Conservation (phyloP, 2,888 invertebrate species). For the Urechis unicinctus region DNA sequence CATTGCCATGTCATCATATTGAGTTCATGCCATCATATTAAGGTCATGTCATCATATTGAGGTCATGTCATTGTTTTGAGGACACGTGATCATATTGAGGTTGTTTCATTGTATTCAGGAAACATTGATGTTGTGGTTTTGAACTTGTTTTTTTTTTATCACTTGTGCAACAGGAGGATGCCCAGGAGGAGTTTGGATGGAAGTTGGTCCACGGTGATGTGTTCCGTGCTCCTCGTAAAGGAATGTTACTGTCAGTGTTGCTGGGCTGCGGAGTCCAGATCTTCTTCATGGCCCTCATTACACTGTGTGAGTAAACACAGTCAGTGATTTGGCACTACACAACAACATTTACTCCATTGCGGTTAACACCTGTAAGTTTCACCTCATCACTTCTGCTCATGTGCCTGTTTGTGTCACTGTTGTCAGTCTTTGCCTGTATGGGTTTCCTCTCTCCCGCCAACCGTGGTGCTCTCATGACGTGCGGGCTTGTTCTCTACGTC, state of each 20-base stretch:
- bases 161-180: conserved; percentile 59
- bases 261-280: conserved; percentile 96
- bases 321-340: not conserved
- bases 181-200: conserved; percentile 78
- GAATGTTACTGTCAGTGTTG: conserved; percentile 91
- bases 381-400: no score
- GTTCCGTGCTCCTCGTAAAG: conserved; percentile 69
- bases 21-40: no score
- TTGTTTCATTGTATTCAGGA: not conserved
- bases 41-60: no score
- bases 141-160: no score
- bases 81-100: not conserved
- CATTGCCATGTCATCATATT: no score
- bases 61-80: not conserved
- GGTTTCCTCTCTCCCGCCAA: conserved; percentile 98
- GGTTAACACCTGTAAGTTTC: no score
- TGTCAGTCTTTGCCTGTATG: conserved; percentile 88
- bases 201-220: conserved; percentile 63
- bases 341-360: not conserved
- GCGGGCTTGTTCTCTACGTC: conserved; percentile 93
- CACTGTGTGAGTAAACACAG: conserved; percentile 68
- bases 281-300: conserved; percentile 90
- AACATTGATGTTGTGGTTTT: no score
- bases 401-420: no score
- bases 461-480: conserved; percentile 97